Evolutionary conservation across 2,888 invertebrate species (phyloP), one percentile per base, ranked within the genome.

Genomic region (Drosophila aldrichi): DNA sequence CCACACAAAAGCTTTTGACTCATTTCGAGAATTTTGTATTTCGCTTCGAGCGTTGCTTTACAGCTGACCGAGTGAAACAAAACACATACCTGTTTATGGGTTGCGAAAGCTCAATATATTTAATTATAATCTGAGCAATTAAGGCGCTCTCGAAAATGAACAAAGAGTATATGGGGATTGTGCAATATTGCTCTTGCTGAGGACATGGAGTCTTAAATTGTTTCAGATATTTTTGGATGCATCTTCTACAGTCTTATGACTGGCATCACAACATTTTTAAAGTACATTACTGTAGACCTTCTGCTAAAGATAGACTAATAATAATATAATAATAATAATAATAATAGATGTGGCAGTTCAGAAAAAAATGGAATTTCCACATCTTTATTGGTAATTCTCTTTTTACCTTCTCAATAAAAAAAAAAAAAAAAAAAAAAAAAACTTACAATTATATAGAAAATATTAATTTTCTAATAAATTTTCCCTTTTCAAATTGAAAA

Each of bases 1-100:
- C 7, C 20, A 38, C 40, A 4, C 20, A 25, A 32, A n/a, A 55
- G 41, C 51, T 57, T 49, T 63, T 59, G 78, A 77, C 74, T 52
- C 61, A 48, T 55, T 36, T n/a, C 10, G 10, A 56, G 12, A 52
- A 55, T 54, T 40, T 43, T 36, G 36, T 54, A 40, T 48, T n/a
- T 40, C n/a, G 40, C n/a, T 40, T n/a, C 2, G n/a, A 40, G 40
- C 40, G 36, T 52, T 3, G 58, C 16, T n/a, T 48, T 48, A 20
- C 56, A 58, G 38, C 14, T 49, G 41, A 18, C 46, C 43, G 32
- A 49, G 18, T 12, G 18, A 49, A 32, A 18, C 22, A 49, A 18
- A 49, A 14, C 18, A 49, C 32, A 68, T 61, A 49, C 61, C 52
- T 29, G 52, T 55, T 74, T 18, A 34, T 40, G 38, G 34, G 22